Evolutionary conservation across 2,113 vertebrate species (phyloP), one percentile per base, ranked within the genome.

Genomic region (Rhinolophus sinicus): DNA sequence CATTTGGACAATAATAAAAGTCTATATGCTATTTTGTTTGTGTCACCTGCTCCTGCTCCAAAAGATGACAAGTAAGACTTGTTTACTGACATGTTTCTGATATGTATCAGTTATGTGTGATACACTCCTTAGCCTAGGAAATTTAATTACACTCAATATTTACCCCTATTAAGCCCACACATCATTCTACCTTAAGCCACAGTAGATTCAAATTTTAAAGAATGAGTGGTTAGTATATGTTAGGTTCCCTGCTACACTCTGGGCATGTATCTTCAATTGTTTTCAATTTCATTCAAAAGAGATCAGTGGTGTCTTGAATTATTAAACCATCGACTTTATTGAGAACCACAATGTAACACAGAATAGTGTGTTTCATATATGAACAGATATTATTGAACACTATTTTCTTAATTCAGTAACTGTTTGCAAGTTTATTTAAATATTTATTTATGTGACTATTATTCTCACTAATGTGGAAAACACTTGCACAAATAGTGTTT

Each of bases 341-440:
- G 73, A 89, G 33, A 88, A 94, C 58, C 33, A 93, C 35, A 84
- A 56, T 35, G 12, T 77, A 52, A 93, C 50, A 94, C 2, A 94
- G 56, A 72, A 88, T 33, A 30, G 5, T 40, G 9, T 60, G 35
- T 81, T 88, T 96, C 38, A 69, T 33, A 94, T 56, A 21, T 85
- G 67, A 86, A 82, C 5, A 47, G 8, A 62, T 24, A 86, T 60
- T 92, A 92, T 33, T 54, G 44, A 54, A 92, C 44, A 64, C 35
- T 64, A 52, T 35, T 62, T 82, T 94, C 78, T 82, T 58, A 88
- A 84, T 67, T 83, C n/a, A 69, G 26, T 50, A 85, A 70, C 18
- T 86, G 16, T 82, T 88, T 92, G 2, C 24, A 85, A 76, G 52
- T 73, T 85, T 97, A 87, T 64, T 88, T 96, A 76, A 82, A 86